A percentile compares a stretch with the other conserved stretches of the same genome.
Evolutionary conservation across 2,113 vertebrate genomes (phyloP).

Genomic region (Ibidorhyncha struthersii): DNA sequence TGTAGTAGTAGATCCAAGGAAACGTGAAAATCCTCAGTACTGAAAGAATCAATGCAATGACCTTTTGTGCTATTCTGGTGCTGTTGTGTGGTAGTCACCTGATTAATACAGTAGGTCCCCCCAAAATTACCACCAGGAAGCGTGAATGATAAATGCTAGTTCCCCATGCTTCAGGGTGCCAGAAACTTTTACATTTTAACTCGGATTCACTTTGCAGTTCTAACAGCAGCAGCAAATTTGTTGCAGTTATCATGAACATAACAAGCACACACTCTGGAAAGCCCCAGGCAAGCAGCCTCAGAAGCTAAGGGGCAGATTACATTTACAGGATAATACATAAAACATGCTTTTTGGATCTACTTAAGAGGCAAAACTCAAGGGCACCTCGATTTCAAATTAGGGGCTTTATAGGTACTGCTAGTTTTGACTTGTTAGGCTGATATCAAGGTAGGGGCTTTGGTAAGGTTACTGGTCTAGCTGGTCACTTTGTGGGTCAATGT

Average conservation of each 20-base stretch:
- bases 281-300: background rate
- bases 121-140: background rate
- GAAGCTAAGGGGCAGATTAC: background rate
- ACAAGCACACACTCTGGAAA: background rate
- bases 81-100: background rate
- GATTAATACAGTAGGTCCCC: background rate
- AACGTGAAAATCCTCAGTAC: background rate
- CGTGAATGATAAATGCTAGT: background rate
- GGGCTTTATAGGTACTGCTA: background rate
- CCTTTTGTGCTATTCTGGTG: background rate
- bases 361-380: background rate
- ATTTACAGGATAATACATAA: background rate
- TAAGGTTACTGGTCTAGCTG: background rate
- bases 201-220: background rate
- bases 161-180: background rate
- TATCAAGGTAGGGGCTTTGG: background rate
- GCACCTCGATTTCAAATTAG: background rate
- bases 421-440: background rate
- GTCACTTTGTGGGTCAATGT: background rate
- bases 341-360: rapidly evolving
- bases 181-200: background rate
- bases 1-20: background rate
- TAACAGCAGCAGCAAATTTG: background rate
- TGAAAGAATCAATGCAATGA: rapidly evolving
- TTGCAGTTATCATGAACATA: background rate